Evolutionary conservation across 2,797 vertebrate genomes (phyloP).

Genomic region (Oreochromis grahami): DNA sequence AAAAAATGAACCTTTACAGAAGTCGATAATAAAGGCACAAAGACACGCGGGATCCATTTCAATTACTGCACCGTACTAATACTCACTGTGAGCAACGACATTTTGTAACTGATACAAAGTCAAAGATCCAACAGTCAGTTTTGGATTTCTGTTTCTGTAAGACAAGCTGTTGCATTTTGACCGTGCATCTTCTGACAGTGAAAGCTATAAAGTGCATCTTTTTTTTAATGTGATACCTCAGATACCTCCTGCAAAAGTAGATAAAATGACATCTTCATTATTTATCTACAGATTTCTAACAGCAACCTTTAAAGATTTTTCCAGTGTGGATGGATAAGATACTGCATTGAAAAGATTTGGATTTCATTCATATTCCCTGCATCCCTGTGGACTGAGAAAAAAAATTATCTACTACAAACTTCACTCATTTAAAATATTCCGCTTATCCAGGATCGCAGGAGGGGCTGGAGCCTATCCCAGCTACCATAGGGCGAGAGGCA

Average conservation of each 20-base stretch:
- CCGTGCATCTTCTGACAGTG: background rate
- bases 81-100: background rate
- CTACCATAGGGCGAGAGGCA: background rate
- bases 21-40: background rate
- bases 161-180: background rate
- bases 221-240: background rate
- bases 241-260: background rate
- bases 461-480: background rate
- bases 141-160: background rate
- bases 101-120: background rate
- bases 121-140: background rate
- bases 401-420: background rate
- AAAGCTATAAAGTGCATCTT: background rate
- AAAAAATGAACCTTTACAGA: background rate
- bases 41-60: background rate
- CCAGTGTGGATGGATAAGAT: background rate
- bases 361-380: background rate
- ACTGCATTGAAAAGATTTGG: background rate
- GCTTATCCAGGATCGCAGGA: background rate
- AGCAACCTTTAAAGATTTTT: background rate
- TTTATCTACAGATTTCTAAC: background rate
- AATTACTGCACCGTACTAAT: background rate
- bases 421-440: background rate
- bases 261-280: background rate
- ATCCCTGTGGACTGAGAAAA: background rate